These are phyloP conservation scores for Psettodes erumei DNA, from an alignment of 2,113 vertebrate species.

Conservation along the genomic window DNA sequence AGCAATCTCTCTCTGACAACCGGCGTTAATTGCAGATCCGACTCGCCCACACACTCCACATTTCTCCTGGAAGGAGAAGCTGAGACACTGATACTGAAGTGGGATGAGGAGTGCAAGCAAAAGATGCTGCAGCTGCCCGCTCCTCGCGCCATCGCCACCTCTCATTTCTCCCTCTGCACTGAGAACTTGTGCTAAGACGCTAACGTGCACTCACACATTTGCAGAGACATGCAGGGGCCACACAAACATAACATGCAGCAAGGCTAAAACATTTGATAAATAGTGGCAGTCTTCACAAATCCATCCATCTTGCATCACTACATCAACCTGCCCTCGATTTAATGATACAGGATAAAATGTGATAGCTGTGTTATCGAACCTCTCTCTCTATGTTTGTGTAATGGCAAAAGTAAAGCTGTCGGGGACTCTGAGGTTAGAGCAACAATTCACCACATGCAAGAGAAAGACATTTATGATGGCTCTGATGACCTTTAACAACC, in stretches of 20 bases:
- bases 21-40: slow-evolving; percentile 85
- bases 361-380: slow-evolving; percentile 19
- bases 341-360: slow-evolving; percentile 33
- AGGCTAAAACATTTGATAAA: slow-evolving; percentile 65
- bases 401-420: slow-evolving; percentile 25
- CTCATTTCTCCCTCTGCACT: slow-evolving; percentile 59
- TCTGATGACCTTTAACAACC: too few species aligned
- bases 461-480: slow-evolving; percentile 23
- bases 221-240: slow-evolving; percentile 39
- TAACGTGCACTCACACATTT: slow-evolving; percentile 46
- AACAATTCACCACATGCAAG: slow-evolving; percentile 41
- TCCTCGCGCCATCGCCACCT: slow-evolving; percentile 72
- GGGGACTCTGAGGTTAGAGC: slow-evolving; percentile 56
- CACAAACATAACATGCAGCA: slow-evolving; percentile 56
- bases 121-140: slow-evolving; percentile 78
- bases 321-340: slow-evolving; percentile 20
- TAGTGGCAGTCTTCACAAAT: slow-evolving; percentile 38
- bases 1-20: slow-evolving; percentile 84
- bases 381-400: slow-evolving; percentile 30
- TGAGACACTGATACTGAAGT: slow-evolving; percentile 82
- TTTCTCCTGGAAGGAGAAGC: slow-evolving; percentile 82
- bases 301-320: slow-evolving; percentile 27
- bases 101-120: slow-evolving; percentile 79
- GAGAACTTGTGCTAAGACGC: slow-evolving; percentile 61
- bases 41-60: slow-evolving; percentile 85